Evolutionary conservation across 1,140 invertebrate genomes (phyloP), one percentile per base, ranked within the genome.

Genomic region (Caenorhabditis tropicalis): DNA sequence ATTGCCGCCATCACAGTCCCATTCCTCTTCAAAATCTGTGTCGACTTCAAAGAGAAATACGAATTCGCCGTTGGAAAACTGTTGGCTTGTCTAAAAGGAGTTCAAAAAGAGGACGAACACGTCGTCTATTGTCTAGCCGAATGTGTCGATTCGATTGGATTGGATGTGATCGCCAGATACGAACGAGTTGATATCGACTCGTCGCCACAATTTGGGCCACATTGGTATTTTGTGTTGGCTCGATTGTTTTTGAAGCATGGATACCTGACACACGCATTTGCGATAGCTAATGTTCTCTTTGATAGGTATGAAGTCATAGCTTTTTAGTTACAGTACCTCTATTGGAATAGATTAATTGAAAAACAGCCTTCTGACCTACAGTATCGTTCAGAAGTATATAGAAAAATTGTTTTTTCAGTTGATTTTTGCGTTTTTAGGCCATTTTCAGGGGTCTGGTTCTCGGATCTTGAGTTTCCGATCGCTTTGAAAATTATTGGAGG

Each of bases 131-230:
- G 65, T 24, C n/a, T 74, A 2, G 65, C 65, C 2, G 65, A 74
- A 27, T 74, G 65, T 24, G 65, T 74, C 6, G 65, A 74, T 43
- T 39, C 65, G 12, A 46, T 74, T 74, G 65, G 65, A n/a, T 43
- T 74, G n/a, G n/a, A 74, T 24, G 19, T 31, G n/a, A 46, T 74
- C 9, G 65, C 65, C 24, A 16, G 65, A 12, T 74, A 43, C n/a
- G 65, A 74, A 74, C n/a, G 21, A 3, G 12, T 74, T 0, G n/a
- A 39, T 10, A 2, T 43, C 0, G 65, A 74, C 10, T 2, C 12
- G 9, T 4, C 10, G 24, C n/a, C 24, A 10, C 27, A 74, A 24
- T 74, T 43, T 29, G 29, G 36, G 21, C 2, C 36, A 10, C 33
- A 15, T 16, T 74, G 21, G 19, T 74, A 21, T 21, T 74, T 74